Conservation (phyloP, 2,113 vertebrate genomes). For the Vireo altiloquus region DNA sequence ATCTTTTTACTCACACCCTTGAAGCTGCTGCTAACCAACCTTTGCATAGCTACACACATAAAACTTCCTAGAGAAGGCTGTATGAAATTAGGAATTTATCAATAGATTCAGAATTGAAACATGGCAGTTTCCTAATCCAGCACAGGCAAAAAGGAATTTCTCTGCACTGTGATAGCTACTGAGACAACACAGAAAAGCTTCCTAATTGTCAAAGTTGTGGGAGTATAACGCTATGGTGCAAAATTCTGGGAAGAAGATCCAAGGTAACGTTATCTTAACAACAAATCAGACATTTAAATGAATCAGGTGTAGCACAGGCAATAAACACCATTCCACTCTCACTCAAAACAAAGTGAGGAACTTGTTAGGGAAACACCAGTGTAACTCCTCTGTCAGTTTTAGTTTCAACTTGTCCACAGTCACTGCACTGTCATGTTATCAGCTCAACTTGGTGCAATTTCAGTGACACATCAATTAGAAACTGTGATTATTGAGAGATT, state of each 20-base stretch:
- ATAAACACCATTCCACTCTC: not conserved
- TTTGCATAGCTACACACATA: not conserved
- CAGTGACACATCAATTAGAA: not conserved
- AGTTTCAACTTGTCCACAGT: not conserved
- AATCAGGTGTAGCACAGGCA: not conserved
- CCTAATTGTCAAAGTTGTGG: not conserved
- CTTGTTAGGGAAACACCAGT: not conserved
- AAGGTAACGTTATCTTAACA: not conserved
- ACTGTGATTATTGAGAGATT: not conserved
- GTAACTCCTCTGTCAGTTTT: not conserved
- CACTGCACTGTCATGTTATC: not conserved
- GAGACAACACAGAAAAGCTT: not conserved
- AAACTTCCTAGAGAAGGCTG: not conserved
- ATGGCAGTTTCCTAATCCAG: not conserved
- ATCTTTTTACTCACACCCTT: not conserved
- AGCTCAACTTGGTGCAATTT: not conserved
- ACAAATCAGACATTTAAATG: not conserved
- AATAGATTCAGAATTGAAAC: not conserved
- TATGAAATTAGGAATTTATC: not conserved
- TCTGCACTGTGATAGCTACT: not conserved
- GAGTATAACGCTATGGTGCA: not conserved
- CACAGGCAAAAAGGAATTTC: not conserved
- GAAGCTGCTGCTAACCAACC: not conserved
- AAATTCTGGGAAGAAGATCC: not conserved
- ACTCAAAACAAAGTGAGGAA: not conserved